Evolutionary conservation across 2,113 vertebrate genomes (phyloP).

Genomic region (Chaenogobius annularis): DNA sequence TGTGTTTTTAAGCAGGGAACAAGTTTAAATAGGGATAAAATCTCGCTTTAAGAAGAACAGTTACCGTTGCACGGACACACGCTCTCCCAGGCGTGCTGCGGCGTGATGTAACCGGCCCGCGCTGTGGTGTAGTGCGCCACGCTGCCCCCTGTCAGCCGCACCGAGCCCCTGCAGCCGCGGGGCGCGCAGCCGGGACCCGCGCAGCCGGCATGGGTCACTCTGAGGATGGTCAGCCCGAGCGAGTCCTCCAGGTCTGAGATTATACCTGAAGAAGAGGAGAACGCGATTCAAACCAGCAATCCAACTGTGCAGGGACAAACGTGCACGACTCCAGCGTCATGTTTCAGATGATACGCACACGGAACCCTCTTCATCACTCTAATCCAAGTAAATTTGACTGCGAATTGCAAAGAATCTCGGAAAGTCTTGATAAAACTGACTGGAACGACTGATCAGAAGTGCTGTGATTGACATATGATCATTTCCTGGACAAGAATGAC

Average conservation of each 20-base stretch:
- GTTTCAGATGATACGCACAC: not conserved
- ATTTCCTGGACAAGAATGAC: too few species aligned
- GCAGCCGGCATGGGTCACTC: constrained; percentile 81
- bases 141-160: constrained; percentile 78
- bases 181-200: constrained; percentile 78
- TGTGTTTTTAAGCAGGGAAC: too few species aligned
- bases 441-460: too few species aligned
- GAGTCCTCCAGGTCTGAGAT: constrained; percentile 80
- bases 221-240: constrained; percentile 80
- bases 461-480: too few species aligned
- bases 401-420: too few species aligned
- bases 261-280: constrained; percentile 38
- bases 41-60: not conserved
- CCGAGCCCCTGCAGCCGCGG: constrained; percentile 83
- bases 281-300: not conserved
- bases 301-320: too few species aligned
- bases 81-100: constrained; percentile 83
- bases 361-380: too few species aligned
- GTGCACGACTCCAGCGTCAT: not conserved
- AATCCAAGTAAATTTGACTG: too few species aligned
- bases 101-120: constrained; percentile 88
- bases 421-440: too few species aligned
- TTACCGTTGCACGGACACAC: constrained; percentile 91
- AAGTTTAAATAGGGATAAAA: not conserved
- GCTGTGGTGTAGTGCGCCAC: constrained; percentile 86